Percentiles rank a stretch among this genome's conserved stretches.
Evolutionary conservation across 2,888 invertebrate genomes (phyloP).

Genomic region (Lathronympha strigana): DNA sequence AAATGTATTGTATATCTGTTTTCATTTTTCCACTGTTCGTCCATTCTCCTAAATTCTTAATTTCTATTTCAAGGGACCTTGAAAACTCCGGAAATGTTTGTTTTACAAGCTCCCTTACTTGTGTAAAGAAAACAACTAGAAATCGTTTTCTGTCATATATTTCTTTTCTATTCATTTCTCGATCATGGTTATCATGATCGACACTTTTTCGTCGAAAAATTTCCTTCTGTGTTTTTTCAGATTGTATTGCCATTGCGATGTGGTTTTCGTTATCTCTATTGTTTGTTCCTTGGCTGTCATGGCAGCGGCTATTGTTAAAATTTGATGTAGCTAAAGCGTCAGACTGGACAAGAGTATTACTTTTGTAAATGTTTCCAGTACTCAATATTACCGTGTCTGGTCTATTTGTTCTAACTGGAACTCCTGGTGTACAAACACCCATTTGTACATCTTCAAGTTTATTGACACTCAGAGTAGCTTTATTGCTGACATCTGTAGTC

Average conservation of each 20-base stretch:
- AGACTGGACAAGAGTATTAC: background rate
- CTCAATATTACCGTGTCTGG: conserved; percentile 10
- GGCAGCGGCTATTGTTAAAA: too few species aligned
- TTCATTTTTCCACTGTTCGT: conserved; percentile 1
- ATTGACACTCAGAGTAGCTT: background rate
- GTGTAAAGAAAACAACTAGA: conserved; percentile 18
- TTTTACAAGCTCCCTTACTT: conserved; percentile 17
- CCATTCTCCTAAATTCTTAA: conserved; percentile 1
- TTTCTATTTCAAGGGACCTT: conserved; percentile 19
- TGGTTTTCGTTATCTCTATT: too few species aligned
- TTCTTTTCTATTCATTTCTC: background rate
- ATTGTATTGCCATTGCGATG: background rate
- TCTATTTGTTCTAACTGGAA: conserved; percentile 5
- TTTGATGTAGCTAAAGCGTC: background rate
- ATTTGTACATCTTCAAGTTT: background rate
- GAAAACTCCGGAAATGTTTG: conserved; percentile 17
- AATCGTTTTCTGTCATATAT: background rate
- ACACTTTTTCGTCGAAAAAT: background rate
- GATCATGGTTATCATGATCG: too few species aligned
- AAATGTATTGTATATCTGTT: conserved; percentile 21
- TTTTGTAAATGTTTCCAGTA: background rate
- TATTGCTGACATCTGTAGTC: background rate
- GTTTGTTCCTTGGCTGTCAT: background rate
- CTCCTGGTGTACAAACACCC: background rate
- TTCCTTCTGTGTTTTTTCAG: background rate